Evolutionary conservation across 2,113 vertebrate genomes (phyloP).

Genomic region (Fregetta grallaria): DNA sequence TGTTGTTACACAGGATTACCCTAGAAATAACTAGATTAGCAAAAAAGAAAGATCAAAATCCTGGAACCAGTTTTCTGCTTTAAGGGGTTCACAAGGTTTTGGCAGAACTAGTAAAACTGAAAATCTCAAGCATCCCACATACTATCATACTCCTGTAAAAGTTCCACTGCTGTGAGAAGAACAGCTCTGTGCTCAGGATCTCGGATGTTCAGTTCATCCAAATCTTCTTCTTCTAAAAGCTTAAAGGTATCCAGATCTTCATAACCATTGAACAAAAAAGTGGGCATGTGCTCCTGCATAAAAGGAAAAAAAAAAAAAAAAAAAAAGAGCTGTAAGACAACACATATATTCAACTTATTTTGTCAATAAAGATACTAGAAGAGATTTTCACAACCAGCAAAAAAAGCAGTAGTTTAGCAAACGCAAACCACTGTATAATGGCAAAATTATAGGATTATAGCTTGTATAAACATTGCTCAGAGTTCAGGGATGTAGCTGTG

Average conservation of each 20-base stretch:
- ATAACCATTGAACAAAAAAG: conserved; percentile 97
- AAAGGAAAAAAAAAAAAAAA: background rate
- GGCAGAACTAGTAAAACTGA: background rate
- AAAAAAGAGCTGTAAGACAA: background rate
- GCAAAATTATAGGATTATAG: background rate
- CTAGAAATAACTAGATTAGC: background rate
- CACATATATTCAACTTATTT: background rate
- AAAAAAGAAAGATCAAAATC: background rate
- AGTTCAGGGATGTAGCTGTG: background rate
- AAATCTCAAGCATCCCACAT: conserved; percentile 58
- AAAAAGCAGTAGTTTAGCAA: background rate
- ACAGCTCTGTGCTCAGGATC: conserved; percentile 94
- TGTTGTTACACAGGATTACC: background rate
- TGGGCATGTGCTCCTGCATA: conserved; percentile 96
- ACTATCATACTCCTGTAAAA: conserved; percentile 98
- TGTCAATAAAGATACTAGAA: background rate
- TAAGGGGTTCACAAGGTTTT: background rate
- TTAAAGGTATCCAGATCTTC: conserved; percentile 98
- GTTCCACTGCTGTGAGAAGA: conserved; percentile 93
- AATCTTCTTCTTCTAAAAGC: conserved; percentile 94
- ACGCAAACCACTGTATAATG: background rate
- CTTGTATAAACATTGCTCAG: background rate
- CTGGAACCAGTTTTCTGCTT: background rate
- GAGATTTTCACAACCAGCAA: background rate
- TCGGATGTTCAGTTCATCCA: conserved; percentile 95